Percentiles rank a stretch among this genome's conserved stretches.
Conservation (phyloP, 1,140 invertebrate species). For the Lordiphosa clarofinis region DNA sequence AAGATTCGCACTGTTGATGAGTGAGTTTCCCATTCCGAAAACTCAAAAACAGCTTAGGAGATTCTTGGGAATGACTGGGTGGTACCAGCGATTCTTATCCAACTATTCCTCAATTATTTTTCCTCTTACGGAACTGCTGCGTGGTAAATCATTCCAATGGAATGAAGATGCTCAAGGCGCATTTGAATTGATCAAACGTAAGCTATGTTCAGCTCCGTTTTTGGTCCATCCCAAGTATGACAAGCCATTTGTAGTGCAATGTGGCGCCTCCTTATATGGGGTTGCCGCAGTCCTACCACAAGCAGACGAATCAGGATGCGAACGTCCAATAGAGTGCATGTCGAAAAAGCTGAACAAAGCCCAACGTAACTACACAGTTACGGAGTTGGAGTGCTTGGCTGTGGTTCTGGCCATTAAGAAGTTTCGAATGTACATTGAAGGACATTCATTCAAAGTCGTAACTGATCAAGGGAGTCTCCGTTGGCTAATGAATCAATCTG, state of each 20-base stretch:
- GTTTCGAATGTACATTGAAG: conserved; percentile 20
- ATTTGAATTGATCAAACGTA: conserved; percentile 41
- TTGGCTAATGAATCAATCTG: conserved; percentile 12
- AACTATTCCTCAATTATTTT: conserved; percentile 77
- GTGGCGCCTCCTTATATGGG: conserved; percentile 52
- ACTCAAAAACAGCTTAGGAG: conserved; percentile 60
- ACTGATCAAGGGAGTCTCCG: conserved; percentile 11
- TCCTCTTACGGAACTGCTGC: conserved; percentile 35
- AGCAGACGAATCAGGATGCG: neutral
- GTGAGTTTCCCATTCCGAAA: too few species aligned
- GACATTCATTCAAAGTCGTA: conserved; percentile 7
- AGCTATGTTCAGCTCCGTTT: conserved; percentile 46
- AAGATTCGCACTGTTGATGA: conserved; percentile 29
- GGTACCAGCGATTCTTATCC: conserved; percentile 79
- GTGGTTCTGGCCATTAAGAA: conserved; percentile 6
- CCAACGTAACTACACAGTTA: conserved; percentile 16
- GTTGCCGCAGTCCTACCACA: neutral
- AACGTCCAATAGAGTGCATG: neutral
- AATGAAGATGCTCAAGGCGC: conserved; percentile 45
- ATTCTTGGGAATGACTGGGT: conserved; percentile 80
- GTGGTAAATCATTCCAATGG: conserved; percentile 1
- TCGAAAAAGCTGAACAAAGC: conserved; percentile 1
- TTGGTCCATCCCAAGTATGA: conserved; percentile 63
- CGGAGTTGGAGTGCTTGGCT: conserved; percentile 11
- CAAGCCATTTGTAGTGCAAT: too few species aligned